Evolutionary conservation across 2,888 invertebrate species (phyloP), one percentile per base, ranked within the genome.

Genomic region (Troglohyphantes excavatus): DNA sequence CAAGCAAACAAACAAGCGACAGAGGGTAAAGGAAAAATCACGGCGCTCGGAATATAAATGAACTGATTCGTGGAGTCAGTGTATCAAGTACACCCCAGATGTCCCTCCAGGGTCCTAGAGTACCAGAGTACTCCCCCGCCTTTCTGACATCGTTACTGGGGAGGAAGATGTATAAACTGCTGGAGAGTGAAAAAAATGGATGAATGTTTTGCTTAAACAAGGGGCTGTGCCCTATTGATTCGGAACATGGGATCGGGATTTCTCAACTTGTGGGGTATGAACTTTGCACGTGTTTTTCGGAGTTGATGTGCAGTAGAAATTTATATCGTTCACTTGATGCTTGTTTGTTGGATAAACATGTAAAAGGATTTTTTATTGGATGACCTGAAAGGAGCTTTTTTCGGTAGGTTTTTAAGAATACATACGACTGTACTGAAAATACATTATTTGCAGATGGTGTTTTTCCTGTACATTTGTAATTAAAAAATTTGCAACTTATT

Each of bases 31-130:
- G 75, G 72, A 73, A 83, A 73, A 83, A 83, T 73, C 73, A 73
- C 72, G 23, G 73, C 73, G 73, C 61, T 83, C 73, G 61, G 83
- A 83, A 83, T 83, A 83, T 83, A 83, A 83, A 83, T 83, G 83
- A 83, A 83, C 83, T 83, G 83, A 83, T 83, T 83, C 83, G 43
- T 63, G 73, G 83, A 83, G 83, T 83, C 73, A 83, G 83, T 73
- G 83, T 83, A 83, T 83, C 83, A 83, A 83, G 83, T 27, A 73
- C 73, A 83, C 83, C 83, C 83, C 83, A 83, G 83, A 83, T 83
- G 83, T 83, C 73, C 83, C 83, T 63, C 83, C 65, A 73, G 83
- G 83, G 83, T 61, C 43, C 26, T 7, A 21, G 17, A 46, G 13
- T 46, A 46, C 65, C 63, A 23, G 26, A 27, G 27, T 21, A 6